Conservation (phyloP, 2,888 invertebrate genomes). For the Spisula subtruncata region DNA sequence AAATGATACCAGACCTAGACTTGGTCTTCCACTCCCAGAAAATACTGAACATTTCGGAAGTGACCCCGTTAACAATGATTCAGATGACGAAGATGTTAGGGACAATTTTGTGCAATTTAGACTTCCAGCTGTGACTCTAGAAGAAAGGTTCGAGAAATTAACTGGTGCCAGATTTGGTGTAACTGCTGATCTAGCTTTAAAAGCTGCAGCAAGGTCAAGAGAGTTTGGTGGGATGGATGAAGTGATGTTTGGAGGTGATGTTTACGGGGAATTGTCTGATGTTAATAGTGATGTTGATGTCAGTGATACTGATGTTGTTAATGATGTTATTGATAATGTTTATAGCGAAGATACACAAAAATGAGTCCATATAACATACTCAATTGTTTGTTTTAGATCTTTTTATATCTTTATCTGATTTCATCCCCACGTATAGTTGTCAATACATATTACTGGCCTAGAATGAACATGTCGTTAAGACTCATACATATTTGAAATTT, state of each 20-base stretch:
- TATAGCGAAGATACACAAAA: neutral
- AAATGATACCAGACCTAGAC: neutral
- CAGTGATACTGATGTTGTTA: neutral
- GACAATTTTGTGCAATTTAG: slow-evolving; percentile 38
- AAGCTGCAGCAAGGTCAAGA: slow-evolving; percentile 77
- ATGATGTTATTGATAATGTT: neutral
- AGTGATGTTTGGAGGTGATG: slow-evolving; percentile 72
- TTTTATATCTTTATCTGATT: too few relatives aligned
- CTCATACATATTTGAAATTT: too few relatives aligned
- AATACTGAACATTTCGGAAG: neutral
- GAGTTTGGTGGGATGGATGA: slow-evolving; percentile 67
- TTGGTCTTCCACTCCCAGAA: slow-evolving; percentile 30
- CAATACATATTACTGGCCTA: too few relatives aligned
- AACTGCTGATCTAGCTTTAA: slow-evolving; percentile 76
- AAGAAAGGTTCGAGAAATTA: slow-evolving; percentile 69
- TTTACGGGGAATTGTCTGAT: slow-evolving; percentile 74
- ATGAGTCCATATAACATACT: too few relatives aligned
- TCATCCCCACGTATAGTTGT: too few relatives aligned
- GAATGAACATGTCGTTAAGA: too few relatives aligned
- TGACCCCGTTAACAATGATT: neutral
- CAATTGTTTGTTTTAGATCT: too few relatives aligned
- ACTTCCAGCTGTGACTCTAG: slow-evolving; percentile 46
- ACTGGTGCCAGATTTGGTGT: slow-evolving; percentile 71
- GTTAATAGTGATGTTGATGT: slow-evolving; percentile 27
- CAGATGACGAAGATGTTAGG: neutral